Base-by-base conservation (phyloP, 1,140 invertebrate genomes). In the Lordiphosa clarofinis region DNA sequence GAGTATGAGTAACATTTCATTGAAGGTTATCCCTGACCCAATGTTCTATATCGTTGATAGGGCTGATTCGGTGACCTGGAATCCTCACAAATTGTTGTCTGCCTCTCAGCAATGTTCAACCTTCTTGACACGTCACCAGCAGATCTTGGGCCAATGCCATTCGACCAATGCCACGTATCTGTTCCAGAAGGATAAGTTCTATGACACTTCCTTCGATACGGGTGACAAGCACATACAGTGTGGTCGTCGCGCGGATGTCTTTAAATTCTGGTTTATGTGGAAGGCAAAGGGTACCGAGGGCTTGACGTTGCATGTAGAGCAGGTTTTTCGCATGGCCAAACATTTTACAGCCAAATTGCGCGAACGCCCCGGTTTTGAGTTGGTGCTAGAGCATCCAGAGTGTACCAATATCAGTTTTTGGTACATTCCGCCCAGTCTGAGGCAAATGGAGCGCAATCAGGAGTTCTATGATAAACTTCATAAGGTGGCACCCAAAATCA, bases 211-310 rank as follows among this genome's bases (percentile, higher is more conserved):
- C 8, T 98, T 94, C 73, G 97, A 98, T 79, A 96, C 94, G 0
- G 97, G 98, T 0, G 97, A 99, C 87, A 99, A 98, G 86, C 95
- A 98, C 61, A 94, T 99, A 12, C 92, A 93, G 62, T 89, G 97
- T 82, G 97, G 97, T 0, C 91, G 97, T n/a, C 92, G 96, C 59
- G 97, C 96, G 8, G 97, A 99, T 82, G 95, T 98, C 2, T 91
- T 98, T 40, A 99, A 99, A 88, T 96, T 99, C 76, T 99, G 97
- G 97, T 94, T 97, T 68, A 98, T 98, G 96, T 99, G 97, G 98
- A 96, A 97, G 78, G 96, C 96, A 1, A 98, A 97, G 91, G 96
- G 96, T n/a, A 94, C 92, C 1, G 87, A 90, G 11, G 96, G 96
- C 0, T 91, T 97, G 39, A 94, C 95, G 66, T 91, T 91, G 21